Base-by-base conservation (phyloP, 2,113 vertebrate species). In the Misgurnus mizolepis region DNA sequence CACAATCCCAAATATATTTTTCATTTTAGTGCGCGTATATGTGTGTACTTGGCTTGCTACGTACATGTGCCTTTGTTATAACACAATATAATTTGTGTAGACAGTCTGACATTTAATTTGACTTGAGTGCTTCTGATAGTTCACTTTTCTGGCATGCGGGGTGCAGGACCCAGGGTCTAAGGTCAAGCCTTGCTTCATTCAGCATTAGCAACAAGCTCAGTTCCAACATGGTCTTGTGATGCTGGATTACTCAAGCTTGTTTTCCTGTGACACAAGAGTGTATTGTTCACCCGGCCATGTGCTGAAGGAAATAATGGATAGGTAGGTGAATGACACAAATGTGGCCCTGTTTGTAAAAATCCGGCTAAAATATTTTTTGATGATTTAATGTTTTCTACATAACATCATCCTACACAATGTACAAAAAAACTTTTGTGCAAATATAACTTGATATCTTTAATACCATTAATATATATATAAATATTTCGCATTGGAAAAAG, bases 201-300 rank as follows among this genome's bases (percentile, higher is more conserved):
- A 61, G 58, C 18, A 7, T 49, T 40, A 49, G 22, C 56, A 64
- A 14, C 50, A 41, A 72, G 15, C 34, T 41, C 50, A 9, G 66
- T 39, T 39, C 49, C 68, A 55, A 27, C 12, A 4, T 27, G 72
- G 56, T 77, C 75, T 66, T 77, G 75, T 77, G 75, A 77, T 53
- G 47, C 62, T 55, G 75, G 62, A 77, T 77, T 77, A 77, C 47
- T 67, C 27, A 14, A 66, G 62, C 62, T 77, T 77, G 47, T 67
- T 77, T 55, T 77, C 65, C 60, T 0, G 12, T 1, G 55, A 76
- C 61, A 77, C 60, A 77, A 77, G 61, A 53, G 62, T 27, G 9
- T 77, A 55, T 77, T 77, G 45, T 77, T 77, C 6, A 2, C 18
- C 15, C n/a, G 45, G 34, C 49, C 62, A 22, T 77, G 73, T 40